phyloP scores from a whole-genome alignment of 2,797 vertebrate genomes.

The Trichosurus vulpecula region DNA sequence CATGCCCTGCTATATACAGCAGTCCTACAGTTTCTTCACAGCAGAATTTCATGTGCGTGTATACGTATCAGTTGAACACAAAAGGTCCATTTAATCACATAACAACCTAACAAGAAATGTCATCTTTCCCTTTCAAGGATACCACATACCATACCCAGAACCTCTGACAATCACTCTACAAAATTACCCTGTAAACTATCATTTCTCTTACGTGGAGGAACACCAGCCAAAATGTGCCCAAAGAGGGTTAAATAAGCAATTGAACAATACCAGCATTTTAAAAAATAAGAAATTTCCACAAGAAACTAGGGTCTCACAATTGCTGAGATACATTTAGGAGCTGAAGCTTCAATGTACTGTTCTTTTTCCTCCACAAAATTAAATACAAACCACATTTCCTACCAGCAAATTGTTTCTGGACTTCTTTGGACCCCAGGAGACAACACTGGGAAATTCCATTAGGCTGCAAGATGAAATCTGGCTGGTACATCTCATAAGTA shows the following conservation, averaged over 20 bases:
- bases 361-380: not conserved
- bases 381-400: not conserved
- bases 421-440: not conserved
- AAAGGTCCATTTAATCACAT: not conserved
- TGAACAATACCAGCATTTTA: not conserved
- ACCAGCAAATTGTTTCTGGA: not conserved
- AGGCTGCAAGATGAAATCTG: not conserved
- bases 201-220: slow-evolving; percentile 20
- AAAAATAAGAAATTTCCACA: not conserved
- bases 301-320: not conserved
- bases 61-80: not conserved
- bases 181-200: not conserved
- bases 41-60: not conserved
- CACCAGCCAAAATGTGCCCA: not conserved
- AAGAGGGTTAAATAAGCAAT: not conserved
- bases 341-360: not conserved
- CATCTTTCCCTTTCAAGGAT: not conserved
- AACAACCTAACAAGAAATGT: not conserved
- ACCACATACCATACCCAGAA: not conserved
- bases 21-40: not conserved
- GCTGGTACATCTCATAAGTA: not conserved
- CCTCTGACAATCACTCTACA: not conserved
- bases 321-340: no score
- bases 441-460: not conserved
- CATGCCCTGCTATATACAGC: not conserved